Evolutionary conservation across 2,113 vertebrate species (phyloP), one percentile per base, ranked within the genome.

Genomic region (Fulmarus glacialis): DNA sequence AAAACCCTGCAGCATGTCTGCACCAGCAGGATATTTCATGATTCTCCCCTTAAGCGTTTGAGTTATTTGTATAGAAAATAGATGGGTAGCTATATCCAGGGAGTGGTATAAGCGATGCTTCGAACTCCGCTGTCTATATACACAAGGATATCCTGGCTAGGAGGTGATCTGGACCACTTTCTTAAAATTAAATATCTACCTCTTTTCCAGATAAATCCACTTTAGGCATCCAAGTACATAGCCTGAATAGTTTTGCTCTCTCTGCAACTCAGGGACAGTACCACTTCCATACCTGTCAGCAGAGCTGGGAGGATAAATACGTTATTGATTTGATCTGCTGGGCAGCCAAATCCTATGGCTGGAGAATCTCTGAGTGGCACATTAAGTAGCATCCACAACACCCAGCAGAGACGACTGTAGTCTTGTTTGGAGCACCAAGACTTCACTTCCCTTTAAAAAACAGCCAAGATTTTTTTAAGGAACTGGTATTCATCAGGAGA

Each of bases 251-350:
- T 68, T 88, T 79, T 85, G 66, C 62, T 91, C 58, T 58, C 40
- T 42, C 72, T 84, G 83, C 56, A 82, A 4, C 66, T 84, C 50
- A 0, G 2, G 40, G 27, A 29, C 48, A 94, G 58, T 27, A 50
- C n/a, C 70, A 24, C 48, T 96, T 72, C 62, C 70, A 84, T 19
- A 68, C 15, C 30, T 82, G 55, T 77, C 60, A 90, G 62, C 56
- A 89, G 70, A 93, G 85, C 45, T 77, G 42, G 38, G n/a, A 92
- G 75, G 63, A 94, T 91, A 95, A 95, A 93, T 8, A 23, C 14
- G 17, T 85, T 68, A 82, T 82, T 72, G 70, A 91, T 91, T 60
- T 47, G 14, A 87, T 74, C 60, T 90, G 59, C 48, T 59, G 68
- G 89, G 29, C 59, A 88, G 68, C n/a, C 64, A 71, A 50, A 78